Evolutionary conservation across 2,113 vertebrate genomes (phyloP).

Genomic region (Romanogobio albipinnatus): DNA sequence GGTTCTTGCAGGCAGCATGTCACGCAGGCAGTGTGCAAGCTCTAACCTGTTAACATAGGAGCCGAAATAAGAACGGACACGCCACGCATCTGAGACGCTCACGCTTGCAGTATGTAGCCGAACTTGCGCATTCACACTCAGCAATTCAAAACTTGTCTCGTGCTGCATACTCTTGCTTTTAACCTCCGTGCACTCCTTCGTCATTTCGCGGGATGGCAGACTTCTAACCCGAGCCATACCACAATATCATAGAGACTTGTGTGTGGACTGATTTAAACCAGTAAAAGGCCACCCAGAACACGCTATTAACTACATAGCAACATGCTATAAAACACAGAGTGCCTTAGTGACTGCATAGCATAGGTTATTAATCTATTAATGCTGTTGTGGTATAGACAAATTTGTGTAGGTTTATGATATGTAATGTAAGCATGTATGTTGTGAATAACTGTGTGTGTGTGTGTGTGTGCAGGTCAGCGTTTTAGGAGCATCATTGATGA

Average conservation of each 20-base stretch:
- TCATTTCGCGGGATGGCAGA: too few species aligned
- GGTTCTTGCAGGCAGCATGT: too few species aligned
- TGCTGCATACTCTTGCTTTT: too few species aligned
- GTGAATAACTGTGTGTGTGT: background rate
- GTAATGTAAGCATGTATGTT: background rate
- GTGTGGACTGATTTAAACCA: background rate
- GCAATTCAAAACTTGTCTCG: too few species aligned
- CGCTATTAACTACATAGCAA: background rate
- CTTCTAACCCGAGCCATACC: background rate
- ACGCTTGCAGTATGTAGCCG: too few species aligned
- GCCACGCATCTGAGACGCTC: too few species aligned
- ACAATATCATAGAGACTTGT: background rate
- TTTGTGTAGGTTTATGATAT: background rate
- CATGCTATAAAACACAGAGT: background rate
- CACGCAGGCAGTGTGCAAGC: too few species aligned
- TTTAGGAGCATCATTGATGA: conserved; percentile 99
- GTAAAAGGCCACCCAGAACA: background rate
- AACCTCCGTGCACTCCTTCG: too few species aligned
- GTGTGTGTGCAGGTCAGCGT: conserved; percentile 79
- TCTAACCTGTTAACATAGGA: too few species aligned
- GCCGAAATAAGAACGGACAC: too few species aligned
- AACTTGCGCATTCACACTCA: too few species aligned
- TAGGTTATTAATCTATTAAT: background rate
- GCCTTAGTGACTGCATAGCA: background rate
- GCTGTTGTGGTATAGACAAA: background rate